A percentile compares a stretch with the other conserved stretches of the same genome.
Evolutionary conservation across 2,797 vertebrate species (phyloP).

Genomic region (Pangasius macronema): DNA sequence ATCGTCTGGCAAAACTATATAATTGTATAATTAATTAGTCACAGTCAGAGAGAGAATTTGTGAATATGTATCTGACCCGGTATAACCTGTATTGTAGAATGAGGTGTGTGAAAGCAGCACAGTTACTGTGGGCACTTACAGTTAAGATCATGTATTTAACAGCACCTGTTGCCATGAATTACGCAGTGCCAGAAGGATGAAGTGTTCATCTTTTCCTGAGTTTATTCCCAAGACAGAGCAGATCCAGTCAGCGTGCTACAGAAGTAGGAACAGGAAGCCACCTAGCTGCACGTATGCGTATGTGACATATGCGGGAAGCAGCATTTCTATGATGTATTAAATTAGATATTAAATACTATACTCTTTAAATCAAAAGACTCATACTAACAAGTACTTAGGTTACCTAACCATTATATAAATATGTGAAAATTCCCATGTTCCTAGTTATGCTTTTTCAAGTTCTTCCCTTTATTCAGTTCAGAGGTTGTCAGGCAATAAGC

Average conservation of each 20-base stretch:
- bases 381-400: background rate
- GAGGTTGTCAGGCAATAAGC: background rate
- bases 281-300: background rate
- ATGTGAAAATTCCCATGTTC: background rate
- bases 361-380: background rate
- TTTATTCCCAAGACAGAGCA: constrained; percentile 15
- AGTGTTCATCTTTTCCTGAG: constrained; percentile 1
- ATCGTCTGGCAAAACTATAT: background rate
- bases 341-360: background rate
- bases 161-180: background rate
- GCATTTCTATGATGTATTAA: background rate
- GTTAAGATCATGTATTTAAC: background rate
- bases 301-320: background rate
- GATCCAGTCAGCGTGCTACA: background rate
- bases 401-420: background rate
- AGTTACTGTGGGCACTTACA: background rate
- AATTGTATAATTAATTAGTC: background rate
- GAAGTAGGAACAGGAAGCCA: background rate
- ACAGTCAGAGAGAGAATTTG: background rate
- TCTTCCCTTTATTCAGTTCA: background rate
- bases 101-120: background rate
- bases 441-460: background rate
- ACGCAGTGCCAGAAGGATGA: background rate
- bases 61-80: background rate
- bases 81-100: background rate